Percentiles rank a stretch among this genome's conserved stretches.
Evolutionary conservation across 2,113 vertebrate species (phyloP).

Genomic region (Eolophus roseicapilla): DNA sequence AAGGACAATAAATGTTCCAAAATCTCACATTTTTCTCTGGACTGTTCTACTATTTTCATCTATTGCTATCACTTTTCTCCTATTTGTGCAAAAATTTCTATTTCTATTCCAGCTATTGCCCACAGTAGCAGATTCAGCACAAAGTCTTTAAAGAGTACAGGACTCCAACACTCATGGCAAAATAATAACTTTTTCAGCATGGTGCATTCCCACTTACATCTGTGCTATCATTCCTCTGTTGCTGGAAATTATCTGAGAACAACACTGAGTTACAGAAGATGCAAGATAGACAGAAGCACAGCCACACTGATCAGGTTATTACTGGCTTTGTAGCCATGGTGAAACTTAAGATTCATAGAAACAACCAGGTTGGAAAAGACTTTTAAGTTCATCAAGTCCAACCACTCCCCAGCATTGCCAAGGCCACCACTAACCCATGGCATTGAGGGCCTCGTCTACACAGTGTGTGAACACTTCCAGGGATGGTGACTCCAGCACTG

Average conservation of each 20-base stretch:
- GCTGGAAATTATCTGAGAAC: neutral
- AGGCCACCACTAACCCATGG: neutral
- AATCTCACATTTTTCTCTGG: neutral
- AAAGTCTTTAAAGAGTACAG: neutral
- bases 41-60: neutral
- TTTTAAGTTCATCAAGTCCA: neutral
- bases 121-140: neutral
- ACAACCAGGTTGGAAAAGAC: neutral
- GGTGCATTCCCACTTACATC: neutral
- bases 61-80: neutral
- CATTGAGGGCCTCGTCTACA: neutral
- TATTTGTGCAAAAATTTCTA: neutral
- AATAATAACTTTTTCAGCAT: neutral
- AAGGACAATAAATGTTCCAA: neutral
- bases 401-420: neutral
- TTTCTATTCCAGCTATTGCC: neutral
- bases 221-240: neutral
- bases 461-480: neutral
- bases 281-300: neutral
- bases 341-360: neutral
- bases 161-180: neutral
- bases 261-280: neutral
- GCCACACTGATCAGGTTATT: neutral
- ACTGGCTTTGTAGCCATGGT: neutral
- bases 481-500: too few relatives aligned